Evolutionary conservation across 2,113 vertebrate genomes (phyloP).

Genomic region (Epinephelus moara): DNA sequence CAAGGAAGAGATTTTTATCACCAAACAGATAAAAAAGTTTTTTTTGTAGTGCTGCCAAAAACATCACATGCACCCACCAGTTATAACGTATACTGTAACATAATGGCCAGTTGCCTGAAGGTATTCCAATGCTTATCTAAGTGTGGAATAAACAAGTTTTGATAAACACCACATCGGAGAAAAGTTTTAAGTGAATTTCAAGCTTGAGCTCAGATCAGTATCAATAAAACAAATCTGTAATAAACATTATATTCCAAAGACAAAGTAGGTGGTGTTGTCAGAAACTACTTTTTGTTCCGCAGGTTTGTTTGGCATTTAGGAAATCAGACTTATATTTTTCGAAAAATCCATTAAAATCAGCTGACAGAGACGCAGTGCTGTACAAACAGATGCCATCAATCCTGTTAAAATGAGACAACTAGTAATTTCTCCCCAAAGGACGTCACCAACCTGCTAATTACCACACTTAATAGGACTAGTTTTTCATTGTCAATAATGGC

Average conservation of each 20-base stretch:
- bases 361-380: constrained; percentile 30
- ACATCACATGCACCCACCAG: constrained; percentile 1
- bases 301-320: background rate
- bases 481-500: constrained; percentile 19
- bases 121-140: constrained; percentile 2
- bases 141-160: constrained; percentile 12
- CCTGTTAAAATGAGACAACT: constrained; percentile 34
- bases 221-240: background rate
- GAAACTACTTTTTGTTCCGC: background rate
- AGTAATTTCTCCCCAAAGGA: constrained; percentile 27
- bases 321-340: background rate
- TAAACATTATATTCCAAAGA: background rate
- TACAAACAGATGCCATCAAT: constrained; percentile 42
- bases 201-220: background rate
- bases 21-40: constrained; percentile 41
- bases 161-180: constrained; percentile 12
- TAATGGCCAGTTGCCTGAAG: constrained; percentile 4
- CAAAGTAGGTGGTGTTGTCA: background rate
- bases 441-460: constrained; percentile 40
- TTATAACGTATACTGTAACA: constrained; percentile 2
- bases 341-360: constrained; percentile 32
- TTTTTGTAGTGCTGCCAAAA: constrained; percentile 48
- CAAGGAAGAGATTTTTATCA: constrained; percentile 49
- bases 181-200: constrained; percentile 20
- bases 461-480: constrained; percentile 23